Evolutionary conservation across 92 coral and sea anemone species (phyloP).

Genomic region (Phenganax stokvisi): DNA sequence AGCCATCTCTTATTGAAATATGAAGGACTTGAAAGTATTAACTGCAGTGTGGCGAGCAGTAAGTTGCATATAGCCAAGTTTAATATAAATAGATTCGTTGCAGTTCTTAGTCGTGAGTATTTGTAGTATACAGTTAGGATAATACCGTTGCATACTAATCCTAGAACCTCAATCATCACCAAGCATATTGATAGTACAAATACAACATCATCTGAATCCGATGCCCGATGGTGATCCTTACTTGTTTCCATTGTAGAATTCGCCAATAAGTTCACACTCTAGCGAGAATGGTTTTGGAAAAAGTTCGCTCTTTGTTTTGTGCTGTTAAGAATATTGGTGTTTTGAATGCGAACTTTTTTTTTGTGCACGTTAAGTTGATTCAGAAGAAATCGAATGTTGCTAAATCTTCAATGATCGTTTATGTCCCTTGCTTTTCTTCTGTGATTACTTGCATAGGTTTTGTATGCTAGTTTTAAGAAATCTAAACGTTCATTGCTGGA

Average conservation of each 20-base stretch:
- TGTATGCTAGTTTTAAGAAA: too few relatives aligned
- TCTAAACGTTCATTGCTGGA: too few relatives aligned
- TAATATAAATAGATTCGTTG: constrained; percentile 79
- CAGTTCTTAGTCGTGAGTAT: constrained; percentile 71
- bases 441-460: too few relatives aligned
- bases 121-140: constrained; percentile 70
- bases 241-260: background rate
- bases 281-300: too few relatives aligned
- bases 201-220: background rate
- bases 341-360: too few relatives aligned
- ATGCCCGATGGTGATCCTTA: background rate
- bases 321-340: too few relatives aligned
- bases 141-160: constrained; percentile 68
- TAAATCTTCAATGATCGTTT: too few relatives aligned
- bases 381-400: too few relatives aligned
- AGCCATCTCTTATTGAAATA: constrained; percentile 59
- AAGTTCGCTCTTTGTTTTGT: too few relatives aligned
- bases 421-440: too few relatives aligned
- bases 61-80: constrained; percentile 85
- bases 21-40: constrained; percentile 61
- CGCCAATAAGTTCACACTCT: background rate
- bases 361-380: too few relatives aligned
- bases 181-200: constrained; percentile 42
- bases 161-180: constrained; percentile 59
- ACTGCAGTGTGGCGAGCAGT: constrained; percentile 64